phyloP scores from a whole-genome alignment of 2,888 invertebrate species.

The Tiphia femorata region DNA sequence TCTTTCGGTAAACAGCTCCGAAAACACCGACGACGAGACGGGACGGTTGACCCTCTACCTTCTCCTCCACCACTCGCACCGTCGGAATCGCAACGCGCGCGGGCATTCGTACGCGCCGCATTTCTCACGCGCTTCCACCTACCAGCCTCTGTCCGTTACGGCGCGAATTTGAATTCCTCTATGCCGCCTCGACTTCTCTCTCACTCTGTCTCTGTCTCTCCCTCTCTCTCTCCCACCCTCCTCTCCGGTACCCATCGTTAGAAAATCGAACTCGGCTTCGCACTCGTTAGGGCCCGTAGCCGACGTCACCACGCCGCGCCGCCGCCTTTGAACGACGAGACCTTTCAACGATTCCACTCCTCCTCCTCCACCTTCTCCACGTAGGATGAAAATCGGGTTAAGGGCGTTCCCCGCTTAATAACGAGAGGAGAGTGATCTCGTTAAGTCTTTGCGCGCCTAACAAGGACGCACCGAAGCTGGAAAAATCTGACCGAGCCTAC shows the following conservation, averaged over 20 bases:
- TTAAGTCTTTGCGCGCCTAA: conserved; percentile 16
- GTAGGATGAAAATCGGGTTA: conserved; percentile 20
- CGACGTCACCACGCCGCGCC: background rate
- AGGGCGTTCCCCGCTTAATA: conserved; percentile 13
- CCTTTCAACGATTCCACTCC: conserved; percentile 8
- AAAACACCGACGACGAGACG: conserved; percentile 17
- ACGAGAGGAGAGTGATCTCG: conserved; percentile 15
- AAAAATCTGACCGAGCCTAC: no score
- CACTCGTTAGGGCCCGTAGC: no score
- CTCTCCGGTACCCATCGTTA: no score
- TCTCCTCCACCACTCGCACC: background rate
- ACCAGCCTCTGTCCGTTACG: conserved; percentile 35
- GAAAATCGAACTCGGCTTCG: no score
- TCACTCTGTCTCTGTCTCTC: background rate
- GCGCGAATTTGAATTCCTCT: conserved; percentile 11
- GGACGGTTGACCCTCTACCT: no score
- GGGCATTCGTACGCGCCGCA: conserved; percentile 30
- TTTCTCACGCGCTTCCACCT: conserved; percentile 50
- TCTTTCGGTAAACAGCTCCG: background rate
- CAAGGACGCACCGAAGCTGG: conserved; percentile 13
- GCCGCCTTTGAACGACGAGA: conserved; percentile 2
- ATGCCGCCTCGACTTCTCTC: background rate
- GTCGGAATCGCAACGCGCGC: background rate
- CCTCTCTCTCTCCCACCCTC: no score
- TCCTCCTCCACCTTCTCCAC: background rate